Base-by-base conservation (phyloP, 2,888 invertebrate species). In the Corbicula japonica region DNA sequence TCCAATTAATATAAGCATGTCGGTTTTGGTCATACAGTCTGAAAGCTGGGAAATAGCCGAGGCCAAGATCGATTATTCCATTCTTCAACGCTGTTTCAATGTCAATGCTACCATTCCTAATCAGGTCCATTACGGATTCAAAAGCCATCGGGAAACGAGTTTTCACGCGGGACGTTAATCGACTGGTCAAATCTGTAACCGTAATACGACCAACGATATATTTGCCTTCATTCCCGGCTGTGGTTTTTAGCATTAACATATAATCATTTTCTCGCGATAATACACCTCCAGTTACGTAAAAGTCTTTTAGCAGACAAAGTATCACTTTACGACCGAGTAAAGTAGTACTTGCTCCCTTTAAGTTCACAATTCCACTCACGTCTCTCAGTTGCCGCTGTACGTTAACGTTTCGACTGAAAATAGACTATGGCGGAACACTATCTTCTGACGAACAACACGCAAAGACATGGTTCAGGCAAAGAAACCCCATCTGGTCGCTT, bases 1-100 rank as follows among this genome's bases (percentile, higher is more conserved):
- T 54, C 54, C 54, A 8, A 54, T 54, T 26, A n/a, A n/a, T 18
- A 21, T 18, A 18, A 26, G 54, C 54, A 54, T 54, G n/a, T 54
- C 10, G 18, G 15, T n/a, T 18, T 28, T 26, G 54, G 54, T 54
- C 54, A 26, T 23, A 54, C 26, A 18, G 18, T 54, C 54, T 21
- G 26, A 54, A 21, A 18, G 54, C 54, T 23, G 54, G 54, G 54
- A 54, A 54, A 28, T 54, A 54, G 54, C 23, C 23, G 26, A 54
- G 18, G 54, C 26, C 26, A 1, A 4, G 28, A 18, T 26, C 26
- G 18, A 54, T 54, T 21, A 54, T 8, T 28, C 10, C 54, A 54
- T 26, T 26, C 10, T 54, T 18, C 18, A 54, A 26, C n/a, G 26
- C 54, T 18, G 23, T 28, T 26, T 28, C 28, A 18, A 54, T 28